Evolutionary conservation across 2,113 vertebrate species (phyloP).

Genomic region (Neodontobutis hainanensis): DNA sequence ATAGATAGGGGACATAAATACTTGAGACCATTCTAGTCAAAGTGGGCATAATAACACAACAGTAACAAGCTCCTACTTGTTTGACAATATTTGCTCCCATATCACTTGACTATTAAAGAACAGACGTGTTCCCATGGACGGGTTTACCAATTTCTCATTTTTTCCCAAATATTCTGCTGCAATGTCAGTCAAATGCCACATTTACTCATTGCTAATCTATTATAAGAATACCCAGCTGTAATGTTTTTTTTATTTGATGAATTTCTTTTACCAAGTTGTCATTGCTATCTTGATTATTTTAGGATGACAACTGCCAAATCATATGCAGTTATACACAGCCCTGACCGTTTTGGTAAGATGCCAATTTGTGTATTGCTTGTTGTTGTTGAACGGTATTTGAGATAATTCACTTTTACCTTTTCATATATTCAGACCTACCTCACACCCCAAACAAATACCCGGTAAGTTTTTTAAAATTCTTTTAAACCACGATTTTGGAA

Average conservation of each 20-base stretch:
- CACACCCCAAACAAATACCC: slow-evolving; percentile 54
- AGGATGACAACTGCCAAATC: slow-evolving; percentile 30
- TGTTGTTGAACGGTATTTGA: neutral
- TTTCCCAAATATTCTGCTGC: no score
- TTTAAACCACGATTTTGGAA: neutral
- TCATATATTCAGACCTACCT: slow-evolving; percentile 53
- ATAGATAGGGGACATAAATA: no score
- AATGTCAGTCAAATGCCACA: no score
- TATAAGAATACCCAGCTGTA: no score
- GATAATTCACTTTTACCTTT: neutral
- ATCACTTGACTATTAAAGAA: no score
- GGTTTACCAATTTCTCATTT: no score
- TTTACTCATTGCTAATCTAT: no score
- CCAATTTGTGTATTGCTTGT: neutral
- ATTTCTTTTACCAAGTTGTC: neutral
- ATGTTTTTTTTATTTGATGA: neutral
- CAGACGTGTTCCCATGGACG: no score
- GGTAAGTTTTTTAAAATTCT: slow-evolving; percentile 61
- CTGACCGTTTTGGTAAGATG: slow-evolving; percentile 60
- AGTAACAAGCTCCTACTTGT: no score
- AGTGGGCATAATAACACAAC: no score
- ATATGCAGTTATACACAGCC: slow-evolving; percentile 10
- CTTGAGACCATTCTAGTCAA: no score
- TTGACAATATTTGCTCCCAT: no score
- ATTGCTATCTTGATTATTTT: slow-evolving; percentile 14